Evolutionary conservation across 1,140 invertebrate genomes (phyloP), one percentile per base, ranked within the genome.

Genomic region (Atta cephalotes): DNA sequence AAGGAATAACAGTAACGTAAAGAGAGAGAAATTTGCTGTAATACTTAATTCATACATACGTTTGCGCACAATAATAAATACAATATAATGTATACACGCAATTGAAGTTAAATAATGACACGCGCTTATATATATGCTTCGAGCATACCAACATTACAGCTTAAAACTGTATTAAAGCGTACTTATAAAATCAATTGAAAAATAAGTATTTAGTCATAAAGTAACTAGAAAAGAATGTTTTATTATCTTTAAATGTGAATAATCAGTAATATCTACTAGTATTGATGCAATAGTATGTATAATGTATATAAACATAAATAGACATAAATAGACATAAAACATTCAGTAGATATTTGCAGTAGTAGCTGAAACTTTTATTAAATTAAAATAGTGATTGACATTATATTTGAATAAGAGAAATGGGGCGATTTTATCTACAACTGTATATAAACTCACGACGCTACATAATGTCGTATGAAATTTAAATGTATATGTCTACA

Each of bases 381-480:
- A 63, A 56, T 56, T 51, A 51, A 49, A 70, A 14, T 4, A 21
- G 18, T 68, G 12, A n/a, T 45, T 62, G 16, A 60, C 21, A 45
- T 12, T 12, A 35, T 31, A 62, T 82, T 72, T 72, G 2, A 45
- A 21, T 74, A 14, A 72, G 9, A 63, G 7, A 62, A 35, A 74
- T 21, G 25, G 51, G 63, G 49, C 35, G 14, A 31, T 39, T 39
- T 39, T 9, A 39, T 39, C 35, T 71, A 49, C n/a, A 82, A 49
- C 49, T 53, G 16, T 85, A 39, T 66, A 76, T 39, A 66, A 77
- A 79, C 74, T 77, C 74, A 65, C 63, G 71, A 80, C 71, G 25
- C 66, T 71, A 87, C 78, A 85, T 49, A 87, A 76, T 74, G 56
- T 21, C 70, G 63, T 84, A 72, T 51, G 45, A 76, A 35, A 84